Conservation (phyloP, 2,797 vertebrate species). For the Xenopus petersii region DNA sequence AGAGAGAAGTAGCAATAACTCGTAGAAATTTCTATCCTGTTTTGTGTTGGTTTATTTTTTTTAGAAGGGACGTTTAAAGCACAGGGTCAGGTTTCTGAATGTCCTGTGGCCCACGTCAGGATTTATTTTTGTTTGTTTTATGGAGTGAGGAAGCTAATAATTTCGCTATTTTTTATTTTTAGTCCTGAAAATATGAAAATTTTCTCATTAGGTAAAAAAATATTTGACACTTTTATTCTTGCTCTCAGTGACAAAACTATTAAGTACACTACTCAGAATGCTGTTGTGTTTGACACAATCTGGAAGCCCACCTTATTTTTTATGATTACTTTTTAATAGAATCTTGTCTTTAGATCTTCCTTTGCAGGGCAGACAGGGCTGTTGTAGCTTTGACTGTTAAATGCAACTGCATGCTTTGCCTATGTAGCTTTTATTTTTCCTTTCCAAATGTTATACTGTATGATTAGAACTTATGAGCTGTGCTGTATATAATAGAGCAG, state of each 20-base stretch:
- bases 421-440: slow-evolving; percentile 49
- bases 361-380: slow-evolving; percentile 68
- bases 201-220: neutral
- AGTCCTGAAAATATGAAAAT: neutral
- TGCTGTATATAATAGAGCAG: slow-evolving; percentile 83
- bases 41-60: slow-evolving; percentile 27
- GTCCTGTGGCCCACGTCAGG: slow-evolving; percentile 47
- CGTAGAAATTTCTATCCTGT: slow-evolving; percentile 54
- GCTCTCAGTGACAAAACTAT: slow-evolving; percentile 73
- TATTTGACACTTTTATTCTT: slow-evolving; percentile 86
- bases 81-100: slow-evolving; percentile 56
- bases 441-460: slow-evolving; percentile 46
- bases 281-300: slow-evolving; percentile 80
- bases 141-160: slow-evolving; percentile 33
- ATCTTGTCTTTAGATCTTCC: slow-evolving; percentile 73
- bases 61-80: slow-evolving; percentile 49
- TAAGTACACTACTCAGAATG: slow-evolving; percentile 71
- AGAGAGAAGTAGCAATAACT: slow-evolving; percentile 71
- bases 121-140: slow-evolving; percentile 18
- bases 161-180: slow-evolving; percentile 8
- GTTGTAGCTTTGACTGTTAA: slow-evolving; percentile 73
- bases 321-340: slow-evolving; percentile 62
- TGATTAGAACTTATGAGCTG: slow-evolving; percentile 67
- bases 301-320: slow-evolving; percentile 84
- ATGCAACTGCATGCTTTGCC: slow-evolving; percentile 72